Percentiles rank a stretch among this genome's conserved stretches.
Evolutionary conservation across 2,797 vertebrate species (phyloP).

Genomic region (Philypnodon macrostomus): DNA sequence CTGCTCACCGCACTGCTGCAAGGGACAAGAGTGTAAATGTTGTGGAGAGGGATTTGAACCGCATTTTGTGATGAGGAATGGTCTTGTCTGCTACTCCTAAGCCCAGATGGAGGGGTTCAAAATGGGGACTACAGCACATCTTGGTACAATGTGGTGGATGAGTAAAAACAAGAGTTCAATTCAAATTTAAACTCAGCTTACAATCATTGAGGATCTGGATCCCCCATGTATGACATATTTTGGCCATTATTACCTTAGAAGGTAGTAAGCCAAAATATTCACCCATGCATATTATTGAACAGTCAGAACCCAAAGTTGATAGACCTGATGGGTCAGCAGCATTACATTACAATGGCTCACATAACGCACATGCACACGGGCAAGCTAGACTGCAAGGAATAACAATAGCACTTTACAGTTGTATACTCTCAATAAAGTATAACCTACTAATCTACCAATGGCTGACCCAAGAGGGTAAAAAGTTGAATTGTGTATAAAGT

Average conservation of each 20-base stretch:
- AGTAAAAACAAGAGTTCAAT: constrained; percentile 11
- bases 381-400: too few species aligned
- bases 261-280: too few species aligned
- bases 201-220: too few species aligned
- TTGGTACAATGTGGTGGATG: constrained; percentile 25
- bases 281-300: too few species aligned
- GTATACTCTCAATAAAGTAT: too few species aligned
- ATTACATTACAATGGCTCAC: too few species aligned
- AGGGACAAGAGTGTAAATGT: constrained; percentile 72
- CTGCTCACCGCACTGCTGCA: constrained; percentile 61
- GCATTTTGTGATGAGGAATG: constrained; percentile 70
- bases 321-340: too few species aligned
- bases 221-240: too few species aligned
- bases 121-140: constrained; percentile 38
- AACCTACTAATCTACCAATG: not conserved
- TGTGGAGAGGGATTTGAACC: constrained; percentile 71
- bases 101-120: constrained; percentile 64
- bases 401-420: too few species aligned
- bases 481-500: constrained; percentile 3
- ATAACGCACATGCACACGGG: too few species aligned
- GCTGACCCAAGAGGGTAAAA: not conserved
- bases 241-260: too few species aligned
- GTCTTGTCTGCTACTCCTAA: constrained; percentile 65
- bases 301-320: too few species aligned
- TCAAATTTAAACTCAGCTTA: constrained; percentile 13